Evolutionary conservation across 2,113 vertebrate genomes (phyloP).

Genomic region (Heterotis niloticus): DNA sequence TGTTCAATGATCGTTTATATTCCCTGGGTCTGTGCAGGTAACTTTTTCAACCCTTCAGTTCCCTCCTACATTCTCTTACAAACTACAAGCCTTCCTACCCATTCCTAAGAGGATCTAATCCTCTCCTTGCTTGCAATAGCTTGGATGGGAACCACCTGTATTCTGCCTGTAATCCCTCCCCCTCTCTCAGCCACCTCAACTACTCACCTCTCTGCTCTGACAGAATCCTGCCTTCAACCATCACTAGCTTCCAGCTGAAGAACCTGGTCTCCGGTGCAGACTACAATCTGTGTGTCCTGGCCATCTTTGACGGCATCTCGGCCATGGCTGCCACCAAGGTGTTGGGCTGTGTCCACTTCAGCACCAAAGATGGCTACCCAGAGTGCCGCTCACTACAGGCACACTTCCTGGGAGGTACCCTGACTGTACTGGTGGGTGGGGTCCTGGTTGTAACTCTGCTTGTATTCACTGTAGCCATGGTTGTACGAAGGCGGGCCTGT

Average conservation of each 20-base stretch:
- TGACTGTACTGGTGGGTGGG: slow-evolving; percentile 82
- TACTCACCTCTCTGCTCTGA: slow-evolving; percentile 3
- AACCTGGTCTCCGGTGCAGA: slow-evolving; percentile 79
- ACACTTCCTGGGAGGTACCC: slow-evolving; percentile 84
- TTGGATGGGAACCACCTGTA: not conserved
- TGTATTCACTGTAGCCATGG: slow-evolving; percentile 83
- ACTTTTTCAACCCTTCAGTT: too few species aligned
- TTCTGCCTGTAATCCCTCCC: not conserved
- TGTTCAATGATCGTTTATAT: too few species aligned
- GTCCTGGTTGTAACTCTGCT: slow-evolving; percentile 82
- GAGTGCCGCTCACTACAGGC: slow-evolving; percentile 82
- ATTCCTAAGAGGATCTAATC: too few species aligned
- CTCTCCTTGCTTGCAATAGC: too few species aligned
- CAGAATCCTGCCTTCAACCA: slow-evolving; percentile 80
- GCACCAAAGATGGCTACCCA: slow-evolving; percentile 78
- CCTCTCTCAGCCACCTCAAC: not conserved
- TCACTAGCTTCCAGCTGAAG: slow-evolving; percentile 75
- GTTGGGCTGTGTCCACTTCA: slow-evolving; percentile 79
- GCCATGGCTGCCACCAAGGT: slow-evolving; percentile 76
- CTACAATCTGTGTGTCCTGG: slow-evolving; percentile 83
- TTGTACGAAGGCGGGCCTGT: slow-evolving; percentile 80
- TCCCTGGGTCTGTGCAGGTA: too few species aligned
- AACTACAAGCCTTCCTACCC: too few species aligned
- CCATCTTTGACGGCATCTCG: slow-evolving; percentile 79
- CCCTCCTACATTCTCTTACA: too few species aligned